Evolutionary conservation across 2,888 invertebrate species (phyloP), one percentile per base, ranked within the genome.

Genomic region (Neoascia interrupta): DNA sequence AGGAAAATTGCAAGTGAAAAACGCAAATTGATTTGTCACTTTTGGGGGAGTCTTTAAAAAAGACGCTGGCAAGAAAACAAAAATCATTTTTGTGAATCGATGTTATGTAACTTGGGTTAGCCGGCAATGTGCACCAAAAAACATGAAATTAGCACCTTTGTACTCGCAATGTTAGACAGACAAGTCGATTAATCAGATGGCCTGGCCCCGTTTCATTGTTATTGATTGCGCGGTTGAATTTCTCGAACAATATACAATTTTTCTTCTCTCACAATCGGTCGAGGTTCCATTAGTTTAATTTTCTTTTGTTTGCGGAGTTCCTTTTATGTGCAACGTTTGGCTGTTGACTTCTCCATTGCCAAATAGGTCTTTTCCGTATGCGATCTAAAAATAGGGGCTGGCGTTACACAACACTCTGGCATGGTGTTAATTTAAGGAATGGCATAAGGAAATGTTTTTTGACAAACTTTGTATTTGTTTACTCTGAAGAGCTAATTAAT

Each of bases 1-100:
- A 21, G n/a, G n/a, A n/a, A n/a, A n/a, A n/a, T n/a, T n/a, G n/a
- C n/a, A n/a, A n/a, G n/a, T n/a, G n/a, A 19, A 34, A 18, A 3
- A 8, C 28, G 13, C 16, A 36, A 70, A 76, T 64, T 76, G 70
- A 76, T 76, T 76, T 76, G 47, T 76, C 76, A 64, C 58, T 69
- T 28, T n/a, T n/a, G n/a, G n/a, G n/a, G n/a, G n/a, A n/a, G n/a
- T n/a, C 26, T 26, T 31, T 3, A 6, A 31, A 8, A 31, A n/a
- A 23, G 13, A 34, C 26, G 18, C 28, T 47, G 36, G 15, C 53
- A 41, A 19, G 13, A 43, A 19, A 1, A 13, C n/a, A 60, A 53
- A 54, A 60, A 39, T 26, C 4, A 49, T 37, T 13, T 34, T 37
- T 58, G 37, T 10, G 3, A 28, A 23, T 58, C 18, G 13, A 3